A percentile compares a stretch with the other conserved stretches of the same genome.
These are phyloP conservation scores for Rhimphoctona megacephalus DNA, from an alignment of 2,888 invertebrate species.

Conservation along the genomic window DNA sequence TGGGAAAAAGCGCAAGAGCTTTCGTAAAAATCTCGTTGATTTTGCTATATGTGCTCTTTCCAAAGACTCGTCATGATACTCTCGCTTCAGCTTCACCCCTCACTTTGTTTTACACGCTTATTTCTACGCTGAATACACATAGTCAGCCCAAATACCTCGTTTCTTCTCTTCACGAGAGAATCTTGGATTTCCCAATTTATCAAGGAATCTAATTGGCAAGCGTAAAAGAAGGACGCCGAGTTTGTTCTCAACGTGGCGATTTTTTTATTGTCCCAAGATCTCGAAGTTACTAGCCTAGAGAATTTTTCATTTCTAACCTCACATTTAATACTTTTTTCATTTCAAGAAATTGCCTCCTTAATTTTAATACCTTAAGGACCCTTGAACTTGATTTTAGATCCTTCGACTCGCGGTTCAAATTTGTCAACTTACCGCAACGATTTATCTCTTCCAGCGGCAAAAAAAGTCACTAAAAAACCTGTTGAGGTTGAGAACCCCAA, in stretches of 20 bases:
- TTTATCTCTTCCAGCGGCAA: not conserved
- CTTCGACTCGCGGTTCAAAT: not conserved
- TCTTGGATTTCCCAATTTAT: conserved; percentile 49
- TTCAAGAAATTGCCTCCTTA: not conserved
- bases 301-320: not conserved
- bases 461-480: not conserved
- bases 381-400: not conserved
- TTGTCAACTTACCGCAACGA: not conserved
- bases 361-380: not conserved
- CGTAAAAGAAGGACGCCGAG: not conserved
- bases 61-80: not conserved
- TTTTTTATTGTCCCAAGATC: not conserved
- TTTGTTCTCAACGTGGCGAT: not conserved
- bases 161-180: conserved; percentile 35
- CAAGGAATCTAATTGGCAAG: conserved; percentile 47
- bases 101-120: not conserved
- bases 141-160: conserved; percentile 17
- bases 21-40: not conserved
- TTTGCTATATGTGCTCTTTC: not conserved
- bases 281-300: not conserved
- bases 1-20: not conserved
- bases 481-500: not conserved
- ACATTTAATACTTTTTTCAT: not conserved
- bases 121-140: conserved; percentile 3
- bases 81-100: conserved; percentile 4